Base-by-base conservation (phyloP, 30 jellyfish, hydroid and myxozoan species). In the Rhopilema esculentum region DNA sequence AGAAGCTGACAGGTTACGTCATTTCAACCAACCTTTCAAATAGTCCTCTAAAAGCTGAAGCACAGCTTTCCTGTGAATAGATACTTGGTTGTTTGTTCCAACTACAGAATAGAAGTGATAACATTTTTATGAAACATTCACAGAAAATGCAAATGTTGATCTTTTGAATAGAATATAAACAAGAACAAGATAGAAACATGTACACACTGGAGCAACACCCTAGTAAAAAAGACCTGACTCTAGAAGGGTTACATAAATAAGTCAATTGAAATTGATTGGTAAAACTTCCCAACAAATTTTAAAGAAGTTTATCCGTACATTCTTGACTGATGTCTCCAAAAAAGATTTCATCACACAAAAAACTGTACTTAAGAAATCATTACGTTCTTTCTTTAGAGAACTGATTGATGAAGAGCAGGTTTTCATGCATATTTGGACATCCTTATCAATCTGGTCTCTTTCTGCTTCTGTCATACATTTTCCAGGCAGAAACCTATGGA, bases 381-480 rank as follows among this genome's bases (percentile, higher is more conserved):
- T 89, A 94, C 99, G 91, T 76, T 90, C 96, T n/a, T 29, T 75
- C 69, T 75, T 90, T n/a, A 95, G 86, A 16, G 53, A 23, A 8
- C 23, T 49, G n/a, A 95, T 95, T 21, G 97, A 88, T 25, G 76
- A 66, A 4, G 98, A 80, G 64, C 97, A 90, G 21, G 97, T 85
- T 66, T 87, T 88, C 89, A 95, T 95, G 80, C 81, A 90, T 22
- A 49, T 49, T 66, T 95, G 99, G 1, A 97, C 94, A 72, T 90
- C 99, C 52, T 67, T 77, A 66, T 95, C 99, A 28, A 95, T 91
- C 64, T 95, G 97, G 31, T 90, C 97, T 26, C 97, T 79, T 71
- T 95, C 97, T 57, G 75, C 88, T 1, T 88, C 97, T 22, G 92
- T 75, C 84, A 90, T 53, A 27, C 26, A 29, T 20, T 68, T 53